Conservation (phyloP, 2,797 vertebrate species). For the Moxostoma hubbsi region DNA sequence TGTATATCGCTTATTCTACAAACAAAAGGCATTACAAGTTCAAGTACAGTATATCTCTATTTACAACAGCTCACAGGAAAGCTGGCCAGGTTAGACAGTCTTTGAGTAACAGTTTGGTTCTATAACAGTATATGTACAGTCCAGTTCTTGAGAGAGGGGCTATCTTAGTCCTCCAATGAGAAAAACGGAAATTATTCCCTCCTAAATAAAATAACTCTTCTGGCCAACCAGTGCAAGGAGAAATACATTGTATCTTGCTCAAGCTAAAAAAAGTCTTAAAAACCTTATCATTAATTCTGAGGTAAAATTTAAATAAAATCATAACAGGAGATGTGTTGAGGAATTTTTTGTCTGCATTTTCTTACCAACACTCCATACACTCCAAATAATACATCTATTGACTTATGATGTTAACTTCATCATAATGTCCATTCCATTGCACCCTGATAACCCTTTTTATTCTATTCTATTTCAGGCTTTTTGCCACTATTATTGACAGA, state of each 20-base stretch:
- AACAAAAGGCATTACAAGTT: conserved; percentile 72
- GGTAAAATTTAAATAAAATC: conserved; percentile 68
- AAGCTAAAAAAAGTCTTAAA: conserved; percentile 58
- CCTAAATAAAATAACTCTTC: conserved; percentile 52
- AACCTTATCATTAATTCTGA: conserved; percentile 64
- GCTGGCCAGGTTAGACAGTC: conserved; percentile 51
- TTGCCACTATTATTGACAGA: not conserved
- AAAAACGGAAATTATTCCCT: conserved; percentile 43
- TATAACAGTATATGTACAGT: conserved; percentile 57
- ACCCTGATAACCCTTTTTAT: not conserved
- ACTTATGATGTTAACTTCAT: conserved; percentile 33
- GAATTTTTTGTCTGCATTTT: conserved; percentile 35
- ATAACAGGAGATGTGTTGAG: conserved; percentile 38
- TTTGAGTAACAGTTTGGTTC: conserved; percentile 58
- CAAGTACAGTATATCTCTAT: conserved; percentile 80
- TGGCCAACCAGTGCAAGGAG: conserved; percentile 60
- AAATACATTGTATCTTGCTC: conserved; percentile 69
- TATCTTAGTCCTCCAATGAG: conserved; percentile 51
- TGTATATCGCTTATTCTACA: conserved; percentile 74
- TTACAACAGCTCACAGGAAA: conserved; percentile 63
- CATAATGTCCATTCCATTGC: not conserved
- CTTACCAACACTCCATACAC: not conserved
- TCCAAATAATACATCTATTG: not conserved
- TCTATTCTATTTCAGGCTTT: not conserved
- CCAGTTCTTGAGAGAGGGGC: conserved; percentile 42